Evolutionary conservation across 2,113 vertebrate species (phyloP), one percentile per base, ranked within the genome.

Genomic region (Limanda limanda): DNA sequence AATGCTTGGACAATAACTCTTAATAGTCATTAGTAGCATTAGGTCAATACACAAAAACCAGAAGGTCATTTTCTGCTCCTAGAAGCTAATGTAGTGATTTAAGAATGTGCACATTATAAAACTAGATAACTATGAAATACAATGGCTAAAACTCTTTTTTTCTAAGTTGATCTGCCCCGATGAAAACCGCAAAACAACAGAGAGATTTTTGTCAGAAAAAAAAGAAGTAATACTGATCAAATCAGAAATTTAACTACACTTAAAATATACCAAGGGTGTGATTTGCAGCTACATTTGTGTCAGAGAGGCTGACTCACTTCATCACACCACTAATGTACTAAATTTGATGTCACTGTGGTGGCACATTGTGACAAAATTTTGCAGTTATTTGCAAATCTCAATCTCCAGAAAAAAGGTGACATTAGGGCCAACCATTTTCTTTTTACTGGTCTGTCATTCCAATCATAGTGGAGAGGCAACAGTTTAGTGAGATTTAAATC

Each of bases 401-500:
- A 72, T 67, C 63, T 67, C 52, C 35, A 40, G 17, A 65, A 42
- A 63, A 9, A 1, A n/a, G 7, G 9, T 15, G 3, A 66, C 2
- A 2, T 55, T 14, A 35, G n/a, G 2, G 5, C 27, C 47, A 8
- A 78, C 17, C 12, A 17, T 63, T 82, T 78, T 6, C 51, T 45
- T 77, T 73, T 68, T 31, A 62, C 17, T 66, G 76, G 61, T 58
- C 69, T 81, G 74, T 81, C 83, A 59, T 63, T 82, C 63, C 67
- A 82, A 90, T 81, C 78, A 78, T 64, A 87, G 67, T 71, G 2
- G 51, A 70, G 70, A 74, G 59, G 76, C 60, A 83, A 87, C 73
- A 82, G 80, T 85, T 81, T 87, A 91, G 90, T 90, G 65, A 91
- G 82, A 90, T 89, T 88, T 83, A 88, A 87, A 88, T 90, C 83